phyloP scores from a whole-genome alignment of 2,113 vertebrate species.

The Paramisgurnus dabryanus region DNA sequence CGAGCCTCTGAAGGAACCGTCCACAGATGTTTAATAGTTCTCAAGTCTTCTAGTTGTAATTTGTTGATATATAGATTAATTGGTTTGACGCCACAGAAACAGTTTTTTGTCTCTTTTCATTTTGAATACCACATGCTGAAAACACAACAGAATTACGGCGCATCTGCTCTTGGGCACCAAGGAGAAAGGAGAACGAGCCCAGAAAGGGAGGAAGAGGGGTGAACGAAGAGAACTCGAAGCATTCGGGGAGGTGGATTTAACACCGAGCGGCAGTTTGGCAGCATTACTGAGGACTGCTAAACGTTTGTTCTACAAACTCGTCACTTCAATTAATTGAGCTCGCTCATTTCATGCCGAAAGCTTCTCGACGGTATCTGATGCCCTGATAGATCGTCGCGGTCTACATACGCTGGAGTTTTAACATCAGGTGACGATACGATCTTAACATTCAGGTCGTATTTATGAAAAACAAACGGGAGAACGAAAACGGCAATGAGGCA shows the following conservation, averaged over 20 bases:
- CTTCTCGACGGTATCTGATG: background rate
- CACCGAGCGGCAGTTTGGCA: slow-evolving; percentile 61
- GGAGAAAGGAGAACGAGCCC: slow-evolving; percentile 53
- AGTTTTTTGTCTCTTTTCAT: slow-evolving; percentile 69
- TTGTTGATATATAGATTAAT: slow-evolving; percentile 52
- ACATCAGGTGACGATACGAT: slow-evolving; percentile 26
- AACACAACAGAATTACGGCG: slow-evolving; percentile 74
- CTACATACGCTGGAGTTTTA: slow-evolving; percentile 31
- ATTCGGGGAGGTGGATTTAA: slow-evolving; percentile 48
- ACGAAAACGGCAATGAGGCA: background rate
- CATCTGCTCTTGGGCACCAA: slow-evolving; percentile 66
- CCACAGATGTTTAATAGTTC: slow-evolving; percentile 51
- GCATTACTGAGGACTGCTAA: slow-evolving; percentile 53
- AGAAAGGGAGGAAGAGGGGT: slow-evolving; percentile 46
- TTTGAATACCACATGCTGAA: slow-evolving; percentile 83
- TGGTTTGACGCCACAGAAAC: slow-evolving; percentile 72
- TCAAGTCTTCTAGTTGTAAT: slow-evolving; percentile 56
- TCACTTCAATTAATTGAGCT: background rate
- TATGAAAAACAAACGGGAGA: slow-evolving; percentile 33
- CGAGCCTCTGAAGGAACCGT: slow-evolving; percentile 67
- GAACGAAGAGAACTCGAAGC: slow-evolving; percentile 47
- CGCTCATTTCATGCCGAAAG: background rate
- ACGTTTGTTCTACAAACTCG: slow-evolving; percentile 14
- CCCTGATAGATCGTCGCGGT: background rate
- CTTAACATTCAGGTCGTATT: slow-evolving; percentile 30